Evolutionary conservation across 2,797 vertebrate species (phyloP).

Genomic region (Nannoperca obscura): DNA sequence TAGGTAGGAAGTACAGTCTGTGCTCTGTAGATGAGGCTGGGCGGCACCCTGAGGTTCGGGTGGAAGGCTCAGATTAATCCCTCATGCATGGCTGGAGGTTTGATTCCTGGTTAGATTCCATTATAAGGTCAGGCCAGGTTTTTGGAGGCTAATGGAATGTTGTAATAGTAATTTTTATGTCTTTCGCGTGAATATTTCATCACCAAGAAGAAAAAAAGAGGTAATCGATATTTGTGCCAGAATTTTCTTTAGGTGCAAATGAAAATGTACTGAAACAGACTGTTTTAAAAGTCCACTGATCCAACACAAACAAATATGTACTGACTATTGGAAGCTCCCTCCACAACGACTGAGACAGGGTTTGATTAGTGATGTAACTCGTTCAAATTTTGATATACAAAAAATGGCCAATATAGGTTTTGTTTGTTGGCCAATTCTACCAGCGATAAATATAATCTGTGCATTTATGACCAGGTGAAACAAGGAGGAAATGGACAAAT

Average conservation of each 20-base stretch:
- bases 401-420: background rate
- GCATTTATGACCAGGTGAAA: constrained; percentile 12
- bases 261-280: background rate
- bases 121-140: constrained; percentile 57
- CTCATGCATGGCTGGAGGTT: constrained; percentile 54
- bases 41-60: constrained; percentile 35
- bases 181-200: constrained; percentile 40
- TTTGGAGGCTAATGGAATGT: constrained; percentile 42
- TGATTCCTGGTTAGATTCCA: constrained; percentile 57
- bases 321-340: background rate
- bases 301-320: background rate
- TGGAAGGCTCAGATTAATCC: constrained; percentile 43
- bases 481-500: constrained; percentile 2
- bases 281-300: background rate
- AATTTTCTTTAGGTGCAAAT: background rate
- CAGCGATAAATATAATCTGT: constrained; percentile 6
- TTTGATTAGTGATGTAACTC: background rate
- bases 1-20: constrained; percentile 25
- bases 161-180: constrained; percentile 20
- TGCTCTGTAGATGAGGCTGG: constrained; percentile 24
- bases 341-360: background rate
- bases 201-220: constrained; percentile 4
- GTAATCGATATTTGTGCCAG: constrained; percentile 6
- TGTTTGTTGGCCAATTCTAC: background rate
- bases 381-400: background rate